Evolutionary conservation across 1,140 invertebrate genomes (phyloP), one percentile per base, ranked within the genome.

Genomic region (Lineus longissimus): DNA sequence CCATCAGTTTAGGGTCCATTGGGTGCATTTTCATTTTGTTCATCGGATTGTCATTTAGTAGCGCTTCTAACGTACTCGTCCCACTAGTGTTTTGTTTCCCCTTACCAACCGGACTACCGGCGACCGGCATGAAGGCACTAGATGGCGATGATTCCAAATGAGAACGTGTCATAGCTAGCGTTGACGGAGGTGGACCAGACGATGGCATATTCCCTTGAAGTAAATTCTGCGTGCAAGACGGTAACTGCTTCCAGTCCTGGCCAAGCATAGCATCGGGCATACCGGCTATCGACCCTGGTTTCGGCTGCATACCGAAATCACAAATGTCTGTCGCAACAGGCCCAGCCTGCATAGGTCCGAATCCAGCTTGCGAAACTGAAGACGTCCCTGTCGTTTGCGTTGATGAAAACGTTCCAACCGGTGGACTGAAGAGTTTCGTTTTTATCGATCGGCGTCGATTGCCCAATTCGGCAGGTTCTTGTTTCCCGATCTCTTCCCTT

Each of bases 401-500:
- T 4, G 47, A 27, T 4, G n/a, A 27, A n/a, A 51, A 51, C 47
- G 47, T 51, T 51, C 47, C 47, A n/a, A 51, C 47, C 47, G 47
- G 47, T n/a, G 47, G 47, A 51, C 47, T 51, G 47, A 51, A 51
- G 6, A 51, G 47, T 51, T 51, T 51, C 9, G 47, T 51, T 51
- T 51, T 51, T 23, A 51, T 51, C n/a, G 47, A 51, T 9, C 47
- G 47, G n/a, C 47, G n/a, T 9, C 47, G 47, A 27, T 51, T 51
- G n/a, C 25, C 25, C 6, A 6, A 6, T 6, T 6, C n/a, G 6
- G 6, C 47, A 6, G 47, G 62, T 55, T 59, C 55, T 13, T 58
- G 23, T 41, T 70, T 63, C 17, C 56, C 61, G 54, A 69, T 65
- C 30, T 75, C 73, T 19, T 68, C 65, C 22, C 63, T 65, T 45